Evolutionary conservation across 2,113 vertebrate species (phyloP).

Genomic region (Pelecanoides urinatrix): DNA sequence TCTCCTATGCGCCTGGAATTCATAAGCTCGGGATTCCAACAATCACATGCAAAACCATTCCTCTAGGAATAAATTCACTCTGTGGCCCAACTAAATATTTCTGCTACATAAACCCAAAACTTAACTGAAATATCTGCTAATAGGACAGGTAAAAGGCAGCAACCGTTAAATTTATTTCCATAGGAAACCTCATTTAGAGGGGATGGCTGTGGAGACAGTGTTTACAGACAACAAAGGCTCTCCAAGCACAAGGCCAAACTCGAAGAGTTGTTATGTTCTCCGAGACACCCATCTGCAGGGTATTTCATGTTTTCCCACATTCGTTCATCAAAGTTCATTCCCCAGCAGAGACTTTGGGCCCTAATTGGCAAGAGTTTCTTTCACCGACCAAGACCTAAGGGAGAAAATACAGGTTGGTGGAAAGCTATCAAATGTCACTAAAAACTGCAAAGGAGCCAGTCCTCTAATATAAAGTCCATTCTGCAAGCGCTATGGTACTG

Average conservation of each 20-base stretch:
- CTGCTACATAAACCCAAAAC: background rate
- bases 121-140: background rate
- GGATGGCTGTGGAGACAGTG: background rate
- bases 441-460: background rate
- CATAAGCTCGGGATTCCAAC: background rate
- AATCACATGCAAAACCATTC: background rate
- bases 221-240: background rate
- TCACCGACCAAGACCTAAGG: background rate
- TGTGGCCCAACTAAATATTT: background rate
- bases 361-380: background rate
- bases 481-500: background rate
- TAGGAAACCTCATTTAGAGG: background rate
- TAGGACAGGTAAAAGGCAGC: background rate
- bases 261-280: background rate
- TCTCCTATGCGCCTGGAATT: background rate
- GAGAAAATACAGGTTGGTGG: background rate
- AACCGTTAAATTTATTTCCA: background rate
- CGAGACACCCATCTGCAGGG: background rate
- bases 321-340: background rate
- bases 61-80: background rate
- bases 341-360: background rate
- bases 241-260: background rate
- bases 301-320: background rate
- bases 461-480: background rate
- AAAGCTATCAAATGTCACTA: background rate